phyloP scores from a whole-genome alignment of 2,888 invertebrate species.

The Bombylius discolor region DNA sequence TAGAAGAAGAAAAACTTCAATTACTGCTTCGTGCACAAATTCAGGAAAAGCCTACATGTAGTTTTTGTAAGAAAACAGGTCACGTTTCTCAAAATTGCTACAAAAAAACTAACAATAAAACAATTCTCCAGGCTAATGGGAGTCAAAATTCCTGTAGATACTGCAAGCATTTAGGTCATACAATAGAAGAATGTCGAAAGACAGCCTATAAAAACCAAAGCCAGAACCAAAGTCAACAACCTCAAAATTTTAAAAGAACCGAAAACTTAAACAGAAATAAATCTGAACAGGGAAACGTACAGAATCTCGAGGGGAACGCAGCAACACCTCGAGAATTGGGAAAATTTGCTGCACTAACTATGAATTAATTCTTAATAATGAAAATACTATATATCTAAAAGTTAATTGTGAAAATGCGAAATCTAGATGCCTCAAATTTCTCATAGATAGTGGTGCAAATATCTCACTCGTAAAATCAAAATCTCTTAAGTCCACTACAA shows the following conservation, averaged over 20 bases:
- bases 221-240: no score
- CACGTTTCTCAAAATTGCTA: neutral
- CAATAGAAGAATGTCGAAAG: neutral
- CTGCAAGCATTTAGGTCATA: neutral
- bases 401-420: neutral
- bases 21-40: no score
- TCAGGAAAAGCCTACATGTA: no score
- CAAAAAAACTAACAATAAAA: slow-evolving; percentile 6
- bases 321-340: neutral
- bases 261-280: neutral
- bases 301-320: neutral
- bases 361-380: neutral
- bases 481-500: neutral
- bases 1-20: no score
- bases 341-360: neutral
- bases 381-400: neutral
- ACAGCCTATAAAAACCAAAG: neutral
- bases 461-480: neutral
- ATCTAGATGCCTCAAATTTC: neutral
- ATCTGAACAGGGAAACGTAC: neutral
- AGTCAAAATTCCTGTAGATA: neutral
- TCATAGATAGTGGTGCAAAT: neutral
- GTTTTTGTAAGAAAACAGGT: no score
- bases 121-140: neutral
- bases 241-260: no score